Base-by-base conservation (phyloP, 2,113 vertebrate genomes). In the Serinus canaria region DNA sequence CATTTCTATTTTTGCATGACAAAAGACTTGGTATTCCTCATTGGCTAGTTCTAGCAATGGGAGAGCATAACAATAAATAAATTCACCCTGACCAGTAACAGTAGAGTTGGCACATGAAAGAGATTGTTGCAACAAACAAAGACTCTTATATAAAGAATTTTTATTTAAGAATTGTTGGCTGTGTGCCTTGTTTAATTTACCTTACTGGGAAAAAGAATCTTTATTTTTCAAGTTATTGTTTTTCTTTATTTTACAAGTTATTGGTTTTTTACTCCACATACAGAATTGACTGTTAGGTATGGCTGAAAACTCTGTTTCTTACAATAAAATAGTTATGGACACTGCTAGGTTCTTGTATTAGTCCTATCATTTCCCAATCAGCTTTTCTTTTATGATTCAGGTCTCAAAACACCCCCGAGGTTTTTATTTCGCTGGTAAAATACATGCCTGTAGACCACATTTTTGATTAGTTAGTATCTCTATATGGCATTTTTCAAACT, bases 371-470 rank as follows among this genome's bases (percentile, higher is more conserved):
- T 78, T 66, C 37, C 31, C 31, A 52, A 1, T 47, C 19, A 69
- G 1, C 1, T 69, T 81, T 62, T 50, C 21, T 76, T 92, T 47
- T 64, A 60, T 58, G 33, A 66, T 22, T 89, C 24, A 77, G 14
- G 33, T 47, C 12, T 52, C 12, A 53, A 76, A 60, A 47, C 1
- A 39, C 0, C 4, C 27, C 5, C 0, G 13, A 24, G 2, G 47
- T 62, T 77, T 87, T 83, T 56, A 77, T 11, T 69, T 89, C 5
- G 30, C 35, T 69, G 30, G 14, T 52, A 64, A 89, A 85, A 79
- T 30, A 22, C 1, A 20, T 55, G 9, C 13, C 16, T 69, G 11
- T 27, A 39, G 18, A 50, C 9, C 6, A 58, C 11, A 77, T 31
- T 83, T 10, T 74, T 81, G 17, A 9, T 73, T 60, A 64, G 24